A percentile compares a stretch with the other conserved stretches of the same genome.
Evolutionary conservation across 2,113 vertebrate species (phyloP).

Genomic region (Eolophus roseicapilla): DNA sequence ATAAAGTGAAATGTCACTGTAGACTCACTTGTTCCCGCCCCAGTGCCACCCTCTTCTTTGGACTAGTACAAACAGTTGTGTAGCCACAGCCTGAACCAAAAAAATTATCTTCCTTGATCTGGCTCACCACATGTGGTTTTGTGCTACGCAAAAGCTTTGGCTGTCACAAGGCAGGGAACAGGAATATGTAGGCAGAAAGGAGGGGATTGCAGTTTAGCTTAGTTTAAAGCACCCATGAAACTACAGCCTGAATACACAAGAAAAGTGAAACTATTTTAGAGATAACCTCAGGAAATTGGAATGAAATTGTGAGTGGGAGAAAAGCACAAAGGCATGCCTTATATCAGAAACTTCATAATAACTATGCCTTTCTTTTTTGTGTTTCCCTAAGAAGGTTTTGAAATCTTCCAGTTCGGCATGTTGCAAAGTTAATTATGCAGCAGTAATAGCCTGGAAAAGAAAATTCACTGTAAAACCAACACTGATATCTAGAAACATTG

Average conservation of each 20-base stretch:
- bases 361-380: background rate
- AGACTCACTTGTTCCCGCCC: background rate
- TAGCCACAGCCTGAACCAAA: background rate
- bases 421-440: conserved; percentile 13
- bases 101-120: background rate
- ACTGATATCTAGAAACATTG: background rate
- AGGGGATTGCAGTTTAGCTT: background rate
- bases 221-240: background rate
- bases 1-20: background rate
- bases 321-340: background rate
- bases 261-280: background rate
- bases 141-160: background rate
- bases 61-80: background rate
- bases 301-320: background rate
- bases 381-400: conserved; percentile 16
- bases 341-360: background rate
- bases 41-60: background rate
- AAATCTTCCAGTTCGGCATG: background rate
- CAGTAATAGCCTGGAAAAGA: background rate
- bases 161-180: background rate
- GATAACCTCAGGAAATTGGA: background rate
- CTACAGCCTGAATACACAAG: background rate
- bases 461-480: background rate
- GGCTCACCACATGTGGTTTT: background rate
- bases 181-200: background rate